These are phyloP conservation scores for Hirudo medicinalis DNA, from an alignment of 1,140 invertebrate genomes.

Conservation along the genomic window DNA sequence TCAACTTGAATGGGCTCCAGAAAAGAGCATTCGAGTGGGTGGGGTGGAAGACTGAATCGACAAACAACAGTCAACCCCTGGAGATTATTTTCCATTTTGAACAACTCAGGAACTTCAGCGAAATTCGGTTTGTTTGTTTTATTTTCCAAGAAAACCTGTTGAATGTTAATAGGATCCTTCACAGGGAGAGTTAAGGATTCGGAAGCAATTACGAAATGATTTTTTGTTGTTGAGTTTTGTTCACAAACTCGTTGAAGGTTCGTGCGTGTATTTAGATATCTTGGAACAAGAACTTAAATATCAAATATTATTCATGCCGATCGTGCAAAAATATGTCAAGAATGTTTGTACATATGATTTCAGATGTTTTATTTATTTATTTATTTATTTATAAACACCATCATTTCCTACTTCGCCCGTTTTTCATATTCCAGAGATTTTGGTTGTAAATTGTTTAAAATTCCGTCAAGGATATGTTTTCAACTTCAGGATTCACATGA, in stretches of 20 bases:
- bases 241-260: no score
- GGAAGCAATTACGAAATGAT: no score
- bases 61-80: constrained; percentile 26
- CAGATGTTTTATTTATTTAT: constrained; percentile 1
- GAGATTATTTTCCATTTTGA: constrained; percentile 66
- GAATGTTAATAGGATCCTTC: no score
- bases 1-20: constrained; percentile 55
- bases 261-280: no score
- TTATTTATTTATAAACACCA: background rate
- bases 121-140: constrained; percentile 47
- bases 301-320: no score
- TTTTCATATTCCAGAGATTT: background rate
- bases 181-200: no score
- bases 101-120: constrained; percentile 67
- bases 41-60: constrained; percentile 68
- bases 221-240: no score
- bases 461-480: background rate
- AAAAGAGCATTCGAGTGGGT: constrained; percentile 49
- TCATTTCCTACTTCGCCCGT: background rate
- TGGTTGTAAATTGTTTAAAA: background rate
- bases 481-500: constrained; percentile 49
- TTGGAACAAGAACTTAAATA: no score
- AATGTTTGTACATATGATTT: no score
- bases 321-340: no score
- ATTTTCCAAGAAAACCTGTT: no score